Evolutionary conservation across 2,797 vertebrate genomes (phyloP), one percentile per base, ranked within the genome.

Genomic region (Galago senegalensis): DNA sequence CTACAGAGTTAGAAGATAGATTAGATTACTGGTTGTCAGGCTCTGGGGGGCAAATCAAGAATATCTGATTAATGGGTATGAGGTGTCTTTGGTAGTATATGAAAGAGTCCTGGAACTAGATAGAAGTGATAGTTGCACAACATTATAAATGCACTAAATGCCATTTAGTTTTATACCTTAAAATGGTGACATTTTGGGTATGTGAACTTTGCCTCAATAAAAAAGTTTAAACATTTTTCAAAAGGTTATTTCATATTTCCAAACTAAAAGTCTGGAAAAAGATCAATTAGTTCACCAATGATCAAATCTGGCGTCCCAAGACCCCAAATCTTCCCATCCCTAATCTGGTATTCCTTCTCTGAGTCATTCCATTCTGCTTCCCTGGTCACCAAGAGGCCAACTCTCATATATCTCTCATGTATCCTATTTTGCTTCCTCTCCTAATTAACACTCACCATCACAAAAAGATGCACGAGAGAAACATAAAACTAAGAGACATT

Each of bases 401-500:
- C 29, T 80, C 67, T 46, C 40, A 76, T 1, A 67, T 40, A 40
- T 76, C 29, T 80, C 67, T 46, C 40, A 76, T 1, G 60, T 40
- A 40, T 76, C 53, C 61, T 21, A 76, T 46, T 60, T 92, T 95
- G 27, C 63, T 43, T 91, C 65, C 63, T 79, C 91, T 96, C 70
- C 85, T 72, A 90, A 80, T 83, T 76, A 90, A 92, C 7, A 79
- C 25, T 86, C 27, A 61, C 9, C 23, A 83, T 27, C 34, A 87
- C 58, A 92, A 94, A 96, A 95, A 90, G 79, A 80, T 76, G 7
- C 81, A 17, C 18, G 31, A 87, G 37, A 95, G 29, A 91, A 83
- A 93, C 69, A 89, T 37, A 81, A 80, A 81, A 81, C 72, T 85
- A 84, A 93, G 63, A 95, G 61, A 81, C 12, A 58, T 7, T 63